Evolutionary conservation across 2,113 vertebrate species (phyloP).

Genomic region (Lophotis ruficrista): DNA sequence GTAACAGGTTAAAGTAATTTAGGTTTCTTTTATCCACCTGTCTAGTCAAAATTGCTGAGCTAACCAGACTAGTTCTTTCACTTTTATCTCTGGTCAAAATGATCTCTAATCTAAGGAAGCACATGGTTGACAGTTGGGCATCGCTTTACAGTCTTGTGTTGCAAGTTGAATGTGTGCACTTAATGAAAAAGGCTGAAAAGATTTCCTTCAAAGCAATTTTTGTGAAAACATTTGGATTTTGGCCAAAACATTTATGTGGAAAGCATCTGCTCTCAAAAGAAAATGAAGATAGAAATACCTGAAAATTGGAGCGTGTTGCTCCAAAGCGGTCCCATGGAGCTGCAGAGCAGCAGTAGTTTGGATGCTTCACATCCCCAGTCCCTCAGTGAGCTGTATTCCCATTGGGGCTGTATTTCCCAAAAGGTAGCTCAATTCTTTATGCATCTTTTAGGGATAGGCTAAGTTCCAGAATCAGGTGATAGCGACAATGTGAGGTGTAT

Average conservation of each 20-base stretch:
- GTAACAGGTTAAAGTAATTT: not conserved
- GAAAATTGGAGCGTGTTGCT: not conserved
- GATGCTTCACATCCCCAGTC: fast-evolving
- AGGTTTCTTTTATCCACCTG: not conserved
- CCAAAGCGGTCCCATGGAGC: not conserved
- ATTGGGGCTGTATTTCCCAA: fast-evolving
- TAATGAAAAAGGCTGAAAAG: not conserved
- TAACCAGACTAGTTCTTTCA: not conserved
- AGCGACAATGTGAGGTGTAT: not conserved
- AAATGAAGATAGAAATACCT: not conserved
- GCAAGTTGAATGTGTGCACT: not conserved
- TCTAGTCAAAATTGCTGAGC: not conserved
- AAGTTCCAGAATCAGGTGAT: not conserved
- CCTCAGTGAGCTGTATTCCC: not conserved
- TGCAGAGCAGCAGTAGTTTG: not conserved
- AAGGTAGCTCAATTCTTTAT: not conserved
- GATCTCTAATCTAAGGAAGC: not conserved
- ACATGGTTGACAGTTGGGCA: not conserved
- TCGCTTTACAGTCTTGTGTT: not conserved
- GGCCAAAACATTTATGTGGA: not conserved
- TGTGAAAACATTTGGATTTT: not conserved
- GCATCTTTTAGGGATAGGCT: not conserved
- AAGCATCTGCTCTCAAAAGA: not conserved
- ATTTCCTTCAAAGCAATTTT: not conserved
- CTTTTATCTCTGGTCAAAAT: not conserved